Evolutionary conservation across 2,888 invertebrate species (phyloP).

Genomic region (Athalia cordata): DNA sequence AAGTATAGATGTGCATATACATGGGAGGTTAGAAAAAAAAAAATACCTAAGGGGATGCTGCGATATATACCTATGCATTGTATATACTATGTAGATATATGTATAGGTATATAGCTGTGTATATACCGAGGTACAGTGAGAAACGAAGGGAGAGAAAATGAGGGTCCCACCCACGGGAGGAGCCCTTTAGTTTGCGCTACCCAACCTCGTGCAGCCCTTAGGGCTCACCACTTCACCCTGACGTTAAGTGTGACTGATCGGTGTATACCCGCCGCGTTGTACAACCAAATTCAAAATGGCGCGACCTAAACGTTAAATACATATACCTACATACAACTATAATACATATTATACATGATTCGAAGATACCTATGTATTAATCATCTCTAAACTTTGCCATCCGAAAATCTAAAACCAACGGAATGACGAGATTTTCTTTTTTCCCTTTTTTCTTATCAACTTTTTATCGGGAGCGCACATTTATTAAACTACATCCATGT

Average conservation of each 20-base stretch:
- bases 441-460: too few relatives aligned
- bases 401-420: too few relatives aligned
- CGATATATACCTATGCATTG: too few relatives aligned
- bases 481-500: too few relatives aligned
- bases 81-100: background rate
- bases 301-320: slow-evolving; percentile 24
- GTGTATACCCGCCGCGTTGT: slow-evolving; percentile 36
- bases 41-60: slow-evolving; percentile 10
- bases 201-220: slow-evolving; percentile 68
- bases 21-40: background rate
- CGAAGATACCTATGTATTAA: too few relatives aligned
- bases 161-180: slow-evolving; percentile 47
- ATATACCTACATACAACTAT: too few relatives aligned
- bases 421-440: too few relatives aligned
- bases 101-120: slow-evolving; percentile 8
- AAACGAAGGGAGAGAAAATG: slow-evolving; percentile 34
- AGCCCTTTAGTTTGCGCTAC: slow-evolving; percentile 58
- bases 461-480: too few relatives aligned
- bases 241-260: slow-evolving; percentile 70
- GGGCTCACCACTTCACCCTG: slow-evolving; percentile 66
- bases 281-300: slow-evolving; percentile 62
- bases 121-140: slow-evolving; percentile 50
- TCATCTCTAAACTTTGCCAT: too few relatives aligned
- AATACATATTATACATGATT: too few relatives aligned
- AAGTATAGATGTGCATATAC: background rate